Percentiles rank a stretch among this genome's conserved stretches.
phyloP scores from a whole-genome alignment of 2,797 vertebrate species.

The Geotrypetes seraphini region DNA sequence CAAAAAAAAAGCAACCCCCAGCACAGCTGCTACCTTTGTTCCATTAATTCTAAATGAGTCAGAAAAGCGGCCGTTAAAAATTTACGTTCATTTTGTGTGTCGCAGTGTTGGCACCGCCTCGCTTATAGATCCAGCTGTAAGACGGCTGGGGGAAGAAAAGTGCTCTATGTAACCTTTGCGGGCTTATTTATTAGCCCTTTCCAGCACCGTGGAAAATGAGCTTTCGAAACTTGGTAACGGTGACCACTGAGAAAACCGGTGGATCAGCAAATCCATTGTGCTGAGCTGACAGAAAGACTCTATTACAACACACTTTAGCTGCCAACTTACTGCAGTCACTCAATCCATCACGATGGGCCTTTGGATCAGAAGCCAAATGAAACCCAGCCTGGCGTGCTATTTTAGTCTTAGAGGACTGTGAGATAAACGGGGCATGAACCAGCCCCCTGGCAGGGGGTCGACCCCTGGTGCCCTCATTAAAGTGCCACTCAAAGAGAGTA shows the following conservation, averaged over 20 bases:
- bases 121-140: slow-evolving; percentile 2
- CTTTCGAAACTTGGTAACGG: slow-evolving; percentile 8
- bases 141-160: background rate
- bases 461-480: slow-evolving; percentile 84
- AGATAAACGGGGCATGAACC: slow-evolving; percentile 83
- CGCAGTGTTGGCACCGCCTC: slow-evolving; percentile 7
- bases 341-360: slow-evolving; percentile 78
- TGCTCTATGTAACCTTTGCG: slow-evolving; percentile 4
- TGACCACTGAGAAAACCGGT: slow-evolving; percentile 12
- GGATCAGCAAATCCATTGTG: slow-evolving; percentile 49
- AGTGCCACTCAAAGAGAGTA: slow-evolving; percentile 89
- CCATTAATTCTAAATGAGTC: background rate
- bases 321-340: slow-evolving; percentile 56
- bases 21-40: background rate
- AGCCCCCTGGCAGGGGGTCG: slow-evolving; percentile 80
- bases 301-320: slow-evolving; percentile 58
- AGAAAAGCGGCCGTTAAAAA: background rate
- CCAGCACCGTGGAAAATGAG: slow-evolving; percentile 30
- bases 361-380: slow-evolving; percentile 51
- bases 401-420: slow-evolving; percentile 65
- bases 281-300: slow-evolving; percentile 49
- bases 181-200: slow-evolving; percentile 21
- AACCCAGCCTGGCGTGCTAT: slow-evolving; percentile 56
- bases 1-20: too few species aligned
- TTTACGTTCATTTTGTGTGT: background rate